These are phyloP conservation scores for Brachyptera putata DNA, from an alignment of 2,888 invertebrate genomes.

Conservation along the genomic window DNA sequence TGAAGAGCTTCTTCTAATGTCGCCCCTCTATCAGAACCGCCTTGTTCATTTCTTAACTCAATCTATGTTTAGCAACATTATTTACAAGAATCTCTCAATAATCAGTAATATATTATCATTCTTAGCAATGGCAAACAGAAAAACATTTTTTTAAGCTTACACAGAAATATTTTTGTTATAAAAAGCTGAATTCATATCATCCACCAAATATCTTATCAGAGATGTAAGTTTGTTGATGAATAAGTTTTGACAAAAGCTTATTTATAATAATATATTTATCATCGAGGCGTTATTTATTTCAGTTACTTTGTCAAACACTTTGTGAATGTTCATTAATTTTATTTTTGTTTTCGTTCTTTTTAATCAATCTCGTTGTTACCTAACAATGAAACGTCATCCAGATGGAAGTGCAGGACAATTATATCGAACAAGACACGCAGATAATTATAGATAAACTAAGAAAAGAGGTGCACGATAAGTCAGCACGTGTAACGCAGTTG, in stretches of 20 bases:
- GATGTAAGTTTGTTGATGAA: not conserved
- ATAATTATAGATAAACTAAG: slow-evolving; percentile 2
- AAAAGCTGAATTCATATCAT: slow-evolving; percentile 15
- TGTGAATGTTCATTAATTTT: no score
- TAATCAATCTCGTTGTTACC: no score
- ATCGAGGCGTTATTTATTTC: no score
- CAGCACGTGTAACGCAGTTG: slow-evolving; percentile 12
- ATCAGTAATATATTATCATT: no score
- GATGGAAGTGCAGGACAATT: slow-evolving; percentile 26
- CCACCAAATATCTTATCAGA: slow-evolving; percentile 6
- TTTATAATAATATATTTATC: no score
- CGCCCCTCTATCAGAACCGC: slow-evolving; percentile 1
- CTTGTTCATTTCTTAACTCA: slow-evolving; percentile 38
- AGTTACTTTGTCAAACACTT: no score
- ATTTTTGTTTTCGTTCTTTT: no score
- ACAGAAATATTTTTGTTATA: slow-evolving; percentile 27
- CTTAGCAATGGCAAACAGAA: no score
- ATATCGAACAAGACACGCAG: slow-evolving; percentile 22
- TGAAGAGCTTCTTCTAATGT: slow-evolving; percentile 89
- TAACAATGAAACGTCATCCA: slow-evolving; percentile 17
- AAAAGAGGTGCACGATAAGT: not conserved
- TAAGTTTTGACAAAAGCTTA: not conserved
- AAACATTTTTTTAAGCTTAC: no score
- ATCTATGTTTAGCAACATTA: slow-evolving; percentile 1
- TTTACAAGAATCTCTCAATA: no score